Percentiles rank a stretch among this genome's conserved stretches.
phyloP scores from a whole-genome alignment of 2,113 vertebrate species.

The Prolemur simus region DNA sequence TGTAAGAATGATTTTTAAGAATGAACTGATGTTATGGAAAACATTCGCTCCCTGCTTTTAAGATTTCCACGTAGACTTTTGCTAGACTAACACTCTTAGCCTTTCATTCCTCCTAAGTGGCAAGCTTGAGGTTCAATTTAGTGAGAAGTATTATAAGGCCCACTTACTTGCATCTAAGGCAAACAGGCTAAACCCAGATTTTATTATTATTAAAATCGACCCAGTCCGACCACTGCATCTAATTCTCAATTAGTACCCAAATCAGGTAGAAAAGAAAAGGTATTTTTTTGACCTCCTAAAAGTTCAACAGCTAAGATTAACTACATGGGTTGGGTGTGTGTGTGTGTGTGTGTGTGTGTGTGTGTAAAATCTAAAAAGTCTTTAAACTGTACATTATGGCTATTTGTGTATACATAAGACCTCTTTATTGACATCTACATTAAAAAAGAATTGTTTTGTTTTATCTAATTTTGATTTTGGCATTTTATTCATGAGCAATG shows the following conservation, averaged over 20 bases:
- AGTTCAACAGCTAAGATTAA: neutral
- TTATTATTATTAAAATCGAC: neutral
- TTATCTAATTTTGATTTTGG: conserved; percentile 27
- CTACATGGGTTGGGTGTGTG: neutral
- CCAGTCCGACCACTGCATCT: neutral
- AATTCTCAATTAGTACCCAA: neutral
- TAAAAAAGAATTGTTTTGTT: neutral
- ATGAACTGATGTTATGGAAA: neutral
- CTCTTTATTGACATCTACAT: neutral
- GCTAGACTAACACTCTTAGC: neutral
- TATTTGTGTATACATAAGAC: neutral
- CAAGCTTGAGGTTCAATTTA: neutral
- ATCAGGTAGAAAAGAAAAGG: neutral
- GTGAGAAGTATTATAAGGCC: neutral
- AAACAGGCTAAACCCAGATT: neutral
- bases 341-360: neutral
- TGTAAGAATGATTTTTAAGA: neutral
- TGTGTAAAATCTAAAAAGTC: neutral
- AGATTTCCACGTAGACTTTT: neutral
- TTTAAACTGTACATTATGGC: neutral
- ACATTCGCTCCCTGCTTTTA: neutral
- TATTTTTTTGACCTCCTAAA: neutral
- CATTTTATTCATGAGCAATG: neutral
- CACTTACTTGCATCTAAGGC: neutral
- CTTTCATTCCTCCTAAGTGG: neutral